These are phyloP conservation scores for Phyto melanocephala DNA, from an alignment of 2,888 invertebrate genomes.

Conservation along the genomic window DNA sequence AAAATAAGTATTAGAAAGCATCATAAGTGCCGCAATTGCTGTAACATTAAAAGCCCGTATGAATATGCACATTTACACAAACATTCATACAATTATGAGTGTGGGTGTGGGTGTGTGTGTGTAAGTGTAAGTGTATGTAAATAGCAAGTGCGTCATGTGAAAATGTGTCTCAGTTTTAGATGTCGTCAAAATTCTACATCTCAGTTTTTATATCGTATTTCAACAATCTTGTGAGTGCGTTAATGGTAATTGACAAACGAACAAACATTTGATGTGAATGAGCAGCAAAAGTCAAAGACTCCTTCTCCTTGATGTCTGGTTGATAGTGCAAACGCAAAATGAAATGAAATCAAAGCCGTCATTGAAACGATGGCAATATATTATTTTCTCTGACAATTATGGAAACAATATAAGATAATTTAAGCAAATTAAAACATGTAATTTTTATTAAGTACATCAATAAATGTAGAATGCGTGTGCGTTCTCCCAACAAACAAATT, in stretches of 20 bases:
- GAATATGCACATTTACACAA: neutral
- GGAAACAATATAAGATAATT: no score
- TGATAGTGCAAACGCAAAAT: neutral
- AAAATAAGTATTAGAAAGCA: constrained; percentile 38
- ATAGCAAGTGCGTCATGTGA: neutral
- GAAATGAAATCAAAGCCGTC: neutral
- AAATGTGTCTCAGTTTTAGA: neutral
- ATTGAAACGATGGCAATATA: neutral
- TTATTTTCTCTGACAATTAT: neutral
- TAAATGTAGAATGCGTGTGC: no score
- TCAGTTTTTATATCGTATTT: neutral
- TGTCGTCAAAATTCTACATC: neutral
- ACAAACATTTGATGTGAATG: constrained; percentile 35
- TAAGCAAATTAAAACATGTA: no score
- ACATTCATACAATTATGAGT: no score
- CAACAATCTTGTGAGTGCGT: neutral
- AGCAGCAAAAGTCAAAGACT: constrained; percentile 38
- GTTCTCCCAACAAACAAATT: no score
- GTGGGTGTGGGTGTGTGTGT: no score
- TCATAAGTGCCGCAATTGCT: constrained; percentile 46
- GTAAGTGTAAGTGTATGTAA: neutral
- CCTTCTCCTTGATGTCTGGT: neutral
- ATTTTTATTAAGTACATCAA: no score
- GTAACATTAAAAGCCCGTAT: constrained; percentile 22
- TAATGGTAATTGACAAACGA: constrained; percentile 43